Conservation (phyloP, 1,140 invertebrate genomes). For the Pomacea maculata region DNA sequence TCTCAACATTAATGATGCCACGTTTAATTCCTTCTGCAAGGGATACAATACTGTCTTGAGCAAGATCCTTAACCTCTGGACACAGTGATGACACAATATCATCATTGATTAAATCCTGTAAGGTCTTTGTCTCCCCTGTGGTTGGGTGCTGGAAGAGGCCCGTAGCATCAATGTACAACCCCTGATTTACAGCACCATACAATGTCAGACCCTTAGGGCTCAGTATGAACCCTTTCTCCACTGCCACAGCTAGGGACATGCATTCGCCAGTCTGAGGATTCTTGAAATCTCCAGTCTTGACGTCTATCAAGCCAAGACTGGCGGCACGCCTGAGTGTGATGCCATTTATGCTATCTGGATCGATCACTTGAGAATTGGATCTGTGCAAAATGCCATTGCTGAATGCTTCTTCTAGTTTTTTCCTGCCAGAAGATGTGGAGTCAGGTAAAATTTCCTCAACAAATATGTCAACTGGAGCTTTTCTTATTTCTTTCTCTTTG, state of each 20-base stretch:
- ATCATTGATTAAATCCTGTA: conserved; percentile 81
- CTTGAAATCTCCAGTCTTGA: conserved; percentile 78
- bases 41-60: conserved; percentile 48
- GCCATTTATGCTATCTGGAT: conserved; percentile 56
- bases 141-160: conserved; percentile 82
- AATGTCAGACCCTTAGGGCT: conserved; percentile 73
- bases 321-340: conserved; percentile 57
- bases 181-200: conserved; percentile 86
- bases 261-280: conserved; percentile 85
- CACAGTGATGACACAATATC: conserved; percentile 73
- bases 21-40: conserved; percentile 74
- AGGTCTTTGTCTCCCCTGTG: conserved; percentile 78
- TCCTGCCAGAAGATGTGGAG: conserved; percentile 42
- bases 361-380: conserved; percentile 58
- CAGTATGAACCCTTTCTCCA: conserved; percentile 64
- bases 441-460: conserved; percentile 52
- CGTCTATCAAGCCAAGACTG: conserved; percentile 70
- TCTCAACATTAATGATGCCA: conserved; percentile 78
- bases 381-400: conserved; percentile 52
- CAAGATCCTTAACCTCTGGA: conserved; percentile 74
- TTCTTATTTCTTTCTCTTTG: conserved; percentile 38
- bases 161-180: conserved; percentile 80
- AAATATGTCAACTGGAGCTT: conserved; percentile 54
- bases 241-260: conserved; percentile 82
- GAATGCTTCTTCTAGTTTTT: conserved; percentile 55